Percentiles rank a stretch among this genome's conserved stretches.
Conservation (phyloP, 2,888 invertebrate genomes). For the Petrolisthes manimaculis region DNA sequence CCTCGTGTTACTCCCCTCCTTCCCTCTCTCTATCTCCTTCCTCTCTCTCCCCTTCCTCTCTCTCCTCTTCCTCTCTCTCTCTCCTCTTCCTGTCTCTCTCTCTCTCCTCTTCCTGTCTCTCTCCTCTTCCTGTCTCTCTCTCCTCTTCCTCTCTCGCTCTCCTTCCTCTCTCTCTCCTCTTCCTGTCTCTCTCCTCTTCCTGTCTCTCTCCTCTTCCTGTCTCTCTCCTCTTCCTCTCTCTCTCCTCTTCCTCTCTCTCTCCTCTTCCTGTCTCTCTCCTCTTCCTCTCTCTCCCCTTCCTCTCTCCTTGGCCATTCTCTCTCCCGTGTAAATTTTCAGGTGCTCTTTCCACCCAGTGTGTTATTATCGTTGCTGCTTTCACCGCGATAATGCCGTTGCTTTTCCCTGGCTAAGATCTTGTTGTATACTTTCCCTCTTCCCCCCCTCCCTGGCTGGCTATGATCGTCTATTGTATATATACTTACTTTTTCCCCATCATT, state of each 20-base stretch:
- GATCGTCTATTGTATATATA: too few relatives aligned
- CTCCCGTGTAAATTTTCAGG: too few relatives aligned
- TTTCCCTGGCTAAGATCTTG: too few relatives aligned
- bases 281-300: not conserved
- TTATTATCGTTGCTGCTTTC: too few relatives aligned
- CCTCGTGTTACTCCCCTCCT: not conserved
- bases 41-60: constrained; percentile 26
- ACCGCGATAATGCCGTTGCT: too few relatives aligned
- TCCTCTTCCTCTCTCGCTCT: constrained; percentile 6
- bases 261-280: not conserved
- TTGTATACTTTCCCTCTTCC: too few relatives aligned
- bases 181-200: not conserved
- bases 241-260: not conserved
- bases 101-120: not conserved
- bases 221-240: not conserved
- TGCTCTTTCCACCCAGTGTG: too few relatives aligned
- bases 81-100: not conserved
- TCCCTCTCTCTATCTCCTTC: not conserved
- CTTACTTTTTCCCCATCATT: too few relatives aligned
- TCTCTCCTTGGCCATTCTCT: not conserved
- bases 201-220: not conserved
- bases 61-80: constrained; percentile 20
- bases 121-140: not conserved
- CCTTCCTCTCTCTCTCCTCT: not conserved
- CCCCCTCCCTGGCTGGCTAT: too few relatives aligned